These are phyloP conservation scores for Hydrolagus colliei DNA, from an alignment of 2,797 vertebrate species.

Conservation along the genomic window DNA sequence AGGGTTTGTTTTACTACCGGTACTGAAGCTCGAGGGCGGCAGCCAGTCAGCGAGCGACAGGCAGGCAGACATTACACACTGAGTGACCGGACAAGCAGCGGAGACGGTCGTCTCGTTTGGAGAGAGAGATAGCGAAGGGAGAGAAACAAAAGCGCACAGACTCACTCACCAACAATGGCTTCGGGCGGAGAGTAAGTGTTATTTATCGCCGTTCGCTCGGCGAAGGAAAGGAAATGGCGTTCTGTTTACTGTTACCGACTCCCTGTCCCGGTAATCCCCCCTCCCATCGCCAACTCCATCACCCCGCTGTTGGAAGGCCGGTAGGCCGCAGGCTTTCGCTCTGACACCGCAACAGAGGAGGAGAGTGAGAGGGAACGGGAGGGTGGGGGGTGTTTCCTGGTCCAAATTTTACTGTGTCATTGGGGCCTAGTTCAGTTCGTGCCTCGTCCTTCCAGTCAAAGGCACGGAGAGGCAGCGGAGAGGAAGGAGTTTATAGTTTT, in stretches of 20 bases:
- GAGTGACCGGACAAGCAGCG: too few species aligned
- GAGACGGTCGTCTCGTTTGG: too few species aligned
- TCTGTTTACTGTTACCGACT: too few species aligned
- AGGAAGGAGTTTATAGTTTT: too few species aligned
- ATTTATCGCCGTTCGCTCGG: constrained; percentile 32
- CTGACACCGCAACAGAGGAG: not conserved
- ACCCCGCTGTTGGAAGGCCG: not conserved
- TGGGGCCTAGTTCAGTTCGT: not conserved
- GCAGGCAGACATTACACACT: not conserved
- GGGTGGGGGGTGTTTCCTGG: not conserved
- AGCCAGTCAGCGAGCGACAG: not conserved
- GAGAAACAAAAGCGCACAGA: too few species aligned
- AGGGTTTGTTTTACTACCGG: not conserved
- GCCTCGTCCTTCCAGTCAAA: too few species aligned
- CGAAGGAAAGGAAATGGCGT: too few species aligned
- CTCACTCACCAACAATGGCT: constrained; percentile 51
- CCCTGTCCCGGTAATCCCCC: not conserved
- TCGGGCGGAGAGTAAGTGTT: constrained; percentile 71
- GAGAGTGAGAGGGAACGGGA: not conserved
- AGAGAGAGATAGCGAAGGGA: too few species aligned
- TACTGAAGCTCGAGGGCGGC: not conserved
- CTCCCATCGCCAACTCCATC: not conserved
- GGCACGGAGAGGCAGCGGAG: too few species aligned
- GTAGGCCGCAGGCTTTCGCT: constrained; percentile 26
- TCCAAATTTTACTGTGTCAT: constrained; percentile 28